Base-by-base conservation (phyloP, 2,113 vertebrate species). In the Mobula birostris region DNA sequence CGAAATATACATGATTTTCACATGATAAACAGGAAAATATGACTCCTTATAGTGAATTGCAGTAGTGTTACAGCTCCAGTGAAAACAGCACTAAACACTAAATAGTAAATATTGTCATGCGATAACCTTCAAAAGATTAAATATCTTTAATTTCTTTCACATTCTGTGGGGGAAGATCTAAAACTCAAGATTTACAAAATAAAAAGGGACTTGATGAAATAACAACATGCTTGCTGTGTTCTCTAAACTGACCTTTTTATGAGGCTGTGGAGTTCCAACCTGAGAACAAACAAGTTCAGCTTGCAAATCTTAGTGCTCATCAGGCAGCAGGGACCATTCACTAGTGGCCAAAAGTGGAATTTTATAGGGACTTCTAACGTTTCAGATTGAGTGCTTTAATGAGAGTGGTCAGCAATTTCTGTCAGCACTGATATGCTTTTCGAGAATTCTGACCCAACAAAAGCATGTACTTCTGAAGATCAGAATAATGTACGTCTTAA, bases 271-370 rank as follows among this genome's bases (percentile, higher is more conserved):
- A 63, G 56, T 63, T 61, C 29, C 27, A 88, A 88, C 12, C 56
- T 87, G 27, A 12, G 56, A 87, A 68, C 7, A 17, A 68, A n/a
- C 27, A 66, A 8, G 1, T 92, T 92, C 66, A 72, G 32, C 7
- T 92, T 92, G n/a, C 85, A 88, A 66, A 27, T 83, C 58, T 88
- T 92, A 92, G 14, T 92, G 88, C 7, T 92, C 15, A 48, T 66
- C 8, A 48, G 11, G 68, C 8, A 36, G n/a, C 32, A 70, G 6
- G 32, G 88, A 32, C 32, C 21, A 6, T 83, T 83, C 40, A 83
- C 21, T 66, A 74, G 17, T 92, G 19, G 36, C 24, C 90, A 92
- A 70, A 19, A 92, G 66, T 92, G 90, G 90, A 92, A 92, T 72
- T 72, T 92, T 92, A 92, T 72, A 92, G 68, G 66, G 32, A 40